A percentile compares a stretch with the other conserved stretches of the same genome.
phyloP scores from a whole-genome alignment of 2,113 vertebrate genomes.

The Melanostigma gelatinosum region DNA sequence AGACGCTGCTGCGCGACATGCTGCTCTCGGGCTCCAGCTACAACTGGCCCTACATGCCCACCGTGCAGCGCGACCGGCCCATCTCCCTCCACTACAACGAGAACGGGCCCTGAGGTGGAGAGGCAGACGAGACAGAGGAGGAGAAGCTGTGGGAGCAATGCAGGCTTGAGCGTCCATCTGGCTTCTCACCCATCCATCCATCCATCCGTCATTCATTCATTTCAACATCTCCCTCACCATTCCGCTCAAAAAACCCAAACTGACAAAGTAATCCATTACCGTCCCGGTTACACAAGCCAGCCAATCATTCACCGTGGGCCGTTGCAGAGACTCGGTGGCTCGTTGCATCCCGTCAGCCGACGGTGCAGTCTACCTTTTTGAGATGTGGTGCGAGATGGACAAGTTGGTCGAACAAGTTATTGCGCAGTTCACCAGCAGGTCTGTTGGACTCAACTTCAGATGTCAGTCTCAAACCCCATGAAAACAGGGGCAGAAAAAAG shows the following conservation, averaged over 20 bases:
- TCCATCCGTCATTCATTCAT: slow-evolving; percentile 16
- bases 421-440: slow-evolving; percentile 71
- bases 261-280: background rate
- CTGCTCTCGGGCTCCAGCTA: slow-evolving; percentile 89
- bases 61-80: slow-evolving; percentile 84
- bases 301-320: slow-evolving; percentile 24
- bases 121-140: background rate
- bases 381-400: slow-evolving; percentile 58
- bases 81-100: slow-evolving; percentile 86
- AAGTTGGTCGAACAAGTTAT: slow-evolving; percentile 56
- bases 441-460: slow-evolving; percentile 71
- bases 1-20: slow-evolving; percentile 91
- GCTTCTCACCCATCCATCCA: slow-evolving; percentile 19
- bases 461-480: slow-evolving; percentile 52
- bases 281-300: slow-evolving; percentile 34
- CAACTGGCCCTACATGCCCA: slow-evolving; percentile 89
- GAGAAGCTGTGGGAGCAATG: slow-evolving; percentile 2
- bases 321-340: slow-evolving; percentile 42
- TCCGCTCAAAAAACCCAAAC: slow-evolving; percentile 41
- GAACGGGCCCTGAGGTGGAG: slow-evolving; percentile 78
- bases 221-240: slow-evolving; percentile 40
- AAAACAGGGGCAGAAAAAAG: slow-evolving; percentile 19
- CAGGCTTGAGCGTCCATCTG: slow-evolving; percentile 23
- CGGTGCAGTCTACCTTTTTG: slow-evolving; percentile 35
- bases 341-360: background rate